Evolutionary conservation across 2,113 vertebrate genomes (phyloP).

Genomic region (Anarrhichthys ocellatus): DNA sequence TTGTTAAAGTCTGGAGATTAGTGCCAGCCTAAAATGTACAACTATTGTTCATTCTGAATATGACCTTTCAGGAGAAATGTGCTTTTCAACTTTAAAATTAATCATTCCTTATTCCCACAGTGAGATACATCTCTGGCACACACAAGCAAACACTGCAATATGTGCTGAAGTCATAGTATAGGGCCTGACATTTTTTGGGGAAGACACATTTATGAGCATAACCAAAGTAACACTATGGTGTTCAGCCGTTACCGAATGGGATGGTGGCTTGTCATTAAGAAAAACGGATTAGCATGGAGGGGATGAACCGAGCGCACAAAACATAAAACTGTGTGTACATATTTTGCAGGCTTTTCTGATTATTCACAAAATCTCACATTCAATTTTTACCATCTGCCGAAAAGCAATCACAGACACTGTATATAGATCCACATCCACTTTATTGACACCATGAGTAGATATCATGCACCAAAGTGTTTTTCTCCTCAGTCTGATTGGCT

Average conservation of each 20-base stretch:
- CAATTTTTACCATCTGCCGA: neutral
- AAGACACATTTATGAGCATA: neutral
- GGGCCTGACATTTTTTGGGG: neutral
- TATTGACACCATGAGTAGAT: neutral
- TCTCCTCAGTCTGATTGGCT: neutral
- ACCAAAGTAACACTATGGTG: neutral
- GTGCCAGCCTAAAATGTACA: neutral
- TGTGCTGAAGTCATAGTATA: neutral
- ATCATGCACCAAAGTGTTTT: neutral
- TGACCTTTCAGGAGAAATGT: neutral
- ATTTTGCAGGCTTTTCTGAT: neutral
- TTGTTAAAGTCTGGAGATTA: neutral
- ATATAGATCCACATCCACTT: neutral
- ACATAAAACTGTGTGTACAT: neutral
- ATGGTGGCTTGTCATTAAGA: no score
- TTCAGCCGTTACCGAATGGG: neutral
- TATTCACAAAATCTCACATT: neutral
- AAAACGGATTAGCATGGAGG: neutral
- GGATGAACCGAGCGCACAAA: neutral
- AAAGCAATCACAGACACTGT: neutral
- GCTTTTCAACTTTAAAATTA: neutral
- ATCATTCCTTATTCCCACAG: neutral
- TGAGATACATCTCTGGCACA: neutral
- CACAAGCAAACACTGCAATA: neutral
- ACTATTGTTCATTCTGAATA: neutral